These are phyloP conservation scores for Ctenoplectra terminalis DNA, from an alignment of 1,140 invertebrate species.

Conservation along the genomic window DNA sequence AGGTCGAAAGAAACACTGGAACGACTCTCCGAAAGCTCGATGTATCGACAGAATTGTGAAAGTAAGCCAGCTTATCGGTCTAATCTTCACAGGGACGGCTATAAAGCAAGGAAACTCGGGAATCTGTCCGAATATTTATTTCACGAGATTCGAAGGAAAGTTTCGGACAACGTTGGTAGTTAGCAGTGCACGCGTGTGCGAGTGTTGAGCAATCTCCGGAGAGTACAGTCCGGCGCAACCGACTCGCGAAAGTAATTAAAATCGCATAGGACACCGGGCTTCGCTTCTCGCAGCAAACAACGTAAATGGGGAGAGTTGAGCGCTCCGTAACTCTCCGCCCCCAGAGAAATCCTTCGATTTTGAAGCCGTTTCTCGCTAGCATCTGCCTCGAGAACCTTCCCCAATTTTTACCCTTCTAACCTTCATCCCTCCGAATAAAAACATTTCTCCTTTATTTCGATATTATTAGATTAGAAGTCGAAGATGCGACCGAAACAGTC, in stretches of 20 bases:
- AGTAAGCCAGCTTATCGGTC: no score
- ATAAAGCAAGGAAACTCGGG: no score
- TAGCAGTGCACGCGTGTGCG: neutral
- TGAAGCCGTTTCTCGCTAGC: neutral
- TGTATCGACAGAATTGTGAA: no score
- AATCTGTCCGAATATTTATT: no score
- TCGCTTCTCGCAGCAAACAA: slow-evolving; percentile 27
- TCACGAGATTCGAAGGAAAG: slow-evolving; percentile 18
- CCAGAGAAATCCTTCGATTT: slow-evolving; percentile 27
- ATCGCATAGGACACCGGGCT: slow-evolving; percentile 46
- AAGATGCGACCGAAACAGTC: no score
- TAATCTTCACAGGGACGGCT: no score
- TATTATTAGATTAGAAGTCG: no score
- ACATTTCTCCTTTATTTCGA: no score
- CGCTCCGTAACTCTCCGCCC: slow-evolving; percentile 3
- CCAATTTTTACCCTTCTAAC: neutral
- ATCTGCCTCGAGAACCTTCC: neutral
- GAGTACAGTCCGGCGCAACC: slow-evolving; percentile 25
- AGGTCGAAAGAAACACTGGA: no score
- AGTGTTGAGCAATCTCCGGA: slow-evolving; percentile 37
- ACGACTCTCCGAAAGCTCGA: no score
- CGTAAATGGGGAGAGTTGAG: slow-evolving; percentile 17
- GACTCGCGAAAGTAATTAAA: slow-evolving; percentile 51
- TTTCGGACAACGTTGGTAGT: slow-evolving; percentile 26
- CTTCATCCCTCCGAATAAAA: neutral